Evolutionary conservation across 1,140 invertebrate species (phyloP).

Genomic region (Drosophila albomicans): DNA sequence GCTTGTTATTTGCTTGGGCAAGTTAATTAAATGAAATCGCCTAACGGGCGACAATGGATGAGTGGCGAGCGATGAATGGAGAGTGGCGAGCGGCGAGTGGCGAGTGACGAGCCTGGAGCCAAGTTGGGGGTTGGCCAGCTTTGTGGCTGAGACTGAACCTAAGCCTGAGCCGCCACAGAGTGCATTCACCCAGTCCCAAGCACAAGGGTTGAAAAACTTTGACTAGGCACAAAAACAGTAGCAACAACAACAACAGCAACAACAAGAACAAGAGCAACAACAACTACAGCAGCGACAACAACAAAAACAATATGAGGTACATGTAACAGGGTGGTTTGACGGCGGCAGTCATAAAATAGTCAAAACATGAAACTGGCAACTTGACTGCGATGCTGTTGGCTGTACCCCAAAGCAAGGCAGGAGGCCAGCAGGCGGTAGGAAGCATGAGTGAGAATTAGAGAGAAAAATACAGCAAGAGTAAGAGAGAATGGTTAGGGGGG

Average conservation of each 20-base stretch:
- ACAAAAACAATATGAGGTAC: conserved; percentile 31
- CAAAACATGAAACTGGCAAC: conserved; percentile 52
- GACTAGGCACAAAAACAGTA: conserved; percentile 40
- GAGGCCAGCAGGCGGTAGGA: not conserved
- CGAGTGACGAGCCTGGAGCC: conserved; percentile 11
- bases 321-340: conserved; percentile 54
- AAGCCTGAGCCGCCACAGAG: conserved; percentile 85
- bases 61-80: not conserved
- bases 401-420: conserved; percentile 34
- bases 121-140: conserved; percentile 29
- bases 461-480: not conserved
- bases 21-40: conserved; percentile 79
- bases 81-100: not conserved
- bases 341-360: conserved; percentile 43
- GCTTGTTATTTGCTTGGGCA: conserved; percentile 41
- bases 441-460: not conserved
- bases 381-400: conserved; percentile 43
- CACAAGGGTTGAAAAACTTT: conserved; percentile 69
- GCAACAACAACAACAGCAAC: conserved; percentile 27
- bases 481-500: not conserved
- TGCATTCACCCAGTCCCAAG: conserved; percentile 84
- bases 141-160: not conserved
- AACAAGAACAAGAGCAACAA: conserved; percentile 29
- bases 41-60: conserved; percentile 38
- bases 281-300: conserved; percentile 22